Base-by-base conservation (phyloP, 2,888 invertebrate genomes). In the Melieria crassipennis region DNA sequence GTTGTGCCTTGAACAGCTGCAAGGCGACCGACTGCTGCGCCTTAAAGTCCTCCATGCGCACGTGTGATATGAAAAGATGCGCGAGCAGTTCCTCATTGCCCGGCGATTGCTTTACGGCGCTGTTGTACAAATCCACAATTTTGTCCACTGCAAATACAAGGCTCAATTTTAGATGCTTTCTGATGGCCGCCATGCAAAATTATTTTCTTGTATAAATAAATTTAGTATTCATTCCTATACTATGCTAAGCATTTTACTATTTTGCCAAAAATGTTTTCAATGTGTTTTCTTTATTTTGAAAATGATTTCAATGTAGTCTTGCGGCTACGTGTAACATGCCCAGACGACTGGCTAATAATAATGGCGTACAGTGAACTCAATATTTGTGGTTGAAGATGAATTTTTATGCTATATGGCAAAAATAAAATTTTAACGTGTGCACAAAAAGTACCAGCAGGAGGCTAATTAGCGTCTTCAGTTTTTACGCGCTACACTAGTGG, bases 61-160 rank as follows among this genome's bases (percentile, higher is more conserved):
- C 98, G 83, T 98, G 95, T 0, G 98, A 93, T 94, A 98, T 97
- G 87, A 99, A 99, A 52, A 99, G 89, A 82, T 97, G 96, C 0
- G 97, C 95, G 78, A 97, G 90, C 3, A 98, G 89, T 84, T 98
- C 98, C 85, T 99, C 98, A 84, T 94, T 97, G 45, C 89, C 90
- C 0, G 97, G 96, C 77, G 95, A 93, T 57, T 91, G 90, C 83
- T 94, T 94, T 11, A 93, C 92, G 0, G 98, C 98, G 63, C 92
- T 92, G 86, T 97, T 96, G 82, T 98, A 98, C 65, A 98, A 88
- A 76, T 91, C 91, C 80, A 96, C 96, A 66, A 98, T 95, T 88
- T 94, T 93, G 63, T 94, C 92, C 83, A 96, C 98, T 98, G 86
- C 10, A 73, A 68, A 70, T 56, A 52, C 7, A 68, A 61, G 72